Evolutionary conservation across 2,797 vertebrate genomes (phyloP).

Genomic region (Pseudochromis fuscus): DNA sequence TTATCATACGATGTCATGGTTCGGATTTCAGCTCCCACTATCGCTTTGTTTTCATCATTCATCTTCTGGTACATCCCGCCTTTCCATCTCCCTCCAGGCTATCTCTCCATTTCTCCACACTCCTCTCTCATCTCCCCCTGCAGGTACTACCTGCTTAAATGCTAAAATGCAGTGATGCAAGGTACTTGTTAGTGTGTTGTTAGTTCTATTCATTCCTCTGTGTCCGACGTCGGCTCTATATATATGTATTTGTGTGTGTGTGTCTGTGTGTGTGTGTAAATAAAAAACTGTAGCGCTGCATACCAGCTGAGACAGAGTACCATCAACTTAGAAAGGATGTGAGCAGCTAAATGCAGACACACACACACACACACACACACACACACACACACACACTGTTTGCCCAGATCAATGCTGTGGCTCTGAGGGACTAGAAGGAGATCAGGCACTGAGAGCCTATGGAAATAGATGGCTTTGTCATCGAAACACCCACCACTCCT

Average conservation of each 20-base stretch:
- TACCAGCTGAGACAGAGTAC: constrained; percentile 92
- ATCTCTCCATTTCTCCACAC: constrained; percentile 40
- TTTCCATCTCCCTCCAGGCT: constrained; percentile 70
- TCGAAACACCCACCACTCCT: constrained; percentile 70
- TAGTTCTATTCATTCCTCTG: constrained; percentile 88
- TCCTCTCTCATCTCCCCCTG: constrained; percentile 22
- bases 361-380: constrained; percentile 61
- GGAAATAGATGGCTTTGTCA: constrained; percentile 84
- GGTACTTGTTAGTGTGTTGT: constrained; percentile 91
- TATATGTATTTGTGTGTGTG: too few species aligned
- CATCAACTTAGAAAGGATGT: constrained; percentile 62
- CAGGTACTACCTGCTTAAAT: constrained; percentile 53
- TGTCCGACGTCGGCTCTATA: constrained; percentile 85
- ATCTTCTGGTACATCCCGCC: constrained; percentile 37
- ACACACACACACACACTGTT: constrained; percentile 84
- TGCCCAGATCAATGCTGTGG: constrained; percentile 94
- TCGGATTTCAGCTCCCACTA: constrained; percentile 75
- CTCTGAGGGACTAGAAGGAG: constrained; percentile 91
- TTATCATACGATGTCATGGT: constrained; percentile 90
- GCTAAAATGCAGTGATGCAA: constrained; percentile 80
- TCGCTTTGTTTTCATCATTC: constrained; percentile 69
- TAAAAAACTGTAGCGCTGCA: constrained; percentile 87
- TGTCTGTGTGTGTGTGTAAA: too few species aligned
- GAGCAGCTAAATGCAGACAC: constrained; percentile 88
- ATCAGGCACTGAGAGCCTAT: constrained; percentile 90